Evolutionary conservation across 2,888 invertebrate genomes (phyloP).

Genomic region (Diloba caeruleocephala): DNA sequence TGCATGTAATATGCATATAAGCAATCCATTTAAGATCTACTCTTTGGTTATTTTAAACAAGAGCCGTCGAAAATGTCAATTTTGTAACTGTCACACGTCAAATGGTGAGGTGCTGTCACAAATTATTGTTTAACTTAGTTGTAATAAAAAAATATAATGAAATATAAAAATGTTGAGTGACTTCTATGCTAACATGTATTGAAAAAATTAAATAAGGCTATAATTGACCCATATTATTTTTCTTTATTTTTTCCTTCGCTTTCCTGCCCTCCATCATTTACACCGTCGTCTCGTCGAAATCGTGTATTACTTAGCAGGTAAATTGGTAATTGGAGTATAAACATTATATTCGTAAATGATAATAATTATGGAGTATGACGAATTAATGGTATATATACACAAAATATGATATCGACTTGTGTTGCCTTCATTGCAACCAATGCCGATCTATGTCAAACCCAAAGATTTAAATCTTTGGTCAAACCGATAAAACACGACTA

Average conservation of each 20-base stretch:
- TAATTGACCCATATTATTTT: constrained; percentile 22
- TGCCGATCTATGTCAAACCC: too few species aligned
- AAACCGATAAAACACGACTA: too few species aligned
- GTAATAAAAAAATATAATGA: constrained; percentile 8
- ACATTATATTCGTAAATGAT: too few species aligned
- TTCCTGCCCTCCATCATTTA: too few species aligned
- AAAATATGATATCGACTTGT: too few species aligned
- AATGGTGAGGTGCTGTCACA: constrained; percentile 52
- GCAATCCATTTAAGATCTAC: background rate
- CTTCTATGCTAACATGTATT: constrained; percentile 38
- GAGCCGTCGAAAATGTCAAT: constrained; percentile 23
- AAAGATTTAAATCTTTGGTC: too few species aligned
- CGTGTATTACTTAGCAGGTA: too few species aligned
- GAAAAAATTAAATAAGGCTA: constrained; percentile 42
- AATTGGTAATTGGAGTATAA: too few species aligned
- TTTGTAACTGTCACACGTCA: constrained; percentile 20
- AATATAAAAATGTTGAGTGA: constrained; percentile 43
- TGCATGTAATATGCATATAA: background rate
- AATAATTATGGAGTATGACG: too few species aligned
- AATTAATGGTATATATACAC: too few species aligned
- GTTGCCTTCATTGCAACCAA: too few species aligned
- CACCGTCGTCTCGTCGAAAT: too few species aligned
- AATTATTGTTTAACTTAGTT: constrained; percentile 26
- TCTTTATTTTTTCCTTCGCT: background rate
- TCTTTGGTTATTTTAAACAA: background rate